Conservation (phyloP, 2,888 invertebrate species). For the Scaptodrosophila latifasciaeformis region DNA sequence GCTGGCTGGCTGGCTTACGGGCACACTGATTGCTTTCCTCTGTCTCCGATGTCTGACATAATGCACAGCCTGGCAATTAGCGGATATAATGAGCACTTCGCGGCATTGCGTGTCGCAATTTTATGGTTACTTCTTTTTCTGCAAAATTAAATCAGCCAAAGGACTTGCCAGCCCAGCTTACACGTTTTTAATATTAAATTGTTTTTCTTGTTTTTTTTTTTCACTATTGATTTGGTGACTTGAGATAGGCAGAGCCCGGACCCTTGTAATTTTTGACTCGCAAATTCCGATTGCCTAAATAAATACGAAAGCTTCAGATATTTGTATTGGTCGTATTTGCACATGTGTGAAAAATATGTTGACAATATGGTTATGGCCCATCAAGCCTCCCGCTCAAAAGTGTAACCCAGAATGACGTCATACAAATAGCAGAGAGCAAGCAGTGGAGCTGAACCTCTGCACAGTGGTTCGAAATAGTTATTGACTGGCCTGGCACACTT, state of each 20-base stretch:
- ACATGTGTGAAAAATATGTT: neutral
- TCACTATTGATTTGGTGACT: too few species aligned
- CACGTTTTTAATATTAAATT: too few species aligned
- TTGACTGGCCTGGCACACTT: constrained; percentile 11
- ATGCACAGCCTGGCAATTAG: constrained; percentile 6
- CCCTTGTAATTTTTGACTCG: too few species aligned
- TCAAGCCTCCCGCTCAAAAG: too few species aligned
- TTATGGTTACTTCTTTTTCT: too few species aligned
- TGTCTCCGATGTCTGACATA: neutral
- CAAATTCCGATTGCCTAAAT: too few species aligned
- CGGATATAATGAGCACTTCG: constrained; percentile 2
- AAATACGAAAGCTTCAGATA: too few species aligned
- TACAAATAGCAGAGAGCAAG: constrained; percentile 12
- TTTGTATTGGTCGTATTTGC: too few species aligned
- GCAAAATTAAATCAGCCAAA: neutral
- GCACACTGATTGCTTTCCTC: neutral
- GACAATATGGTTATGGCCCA: neutral
- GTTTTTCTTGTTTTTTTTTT: too few species aligned
- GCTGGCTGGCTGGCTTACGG: neutral
- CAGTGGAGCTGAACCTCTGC: constrained; percentile 3
- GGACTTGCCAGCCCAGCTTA: neutral
- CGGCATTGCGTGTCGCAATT: neutral
- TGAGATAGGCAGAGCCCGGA: too few species aligned
- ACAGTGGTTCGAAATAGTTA: too few species aligned
- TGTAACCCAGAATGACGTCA: constrained; percentile 23